These are phyloP conservation scores for Sitta europaea DNA, from an alignment of 2,113 vertebrate species.

Conservation along the genomic window DNA sequence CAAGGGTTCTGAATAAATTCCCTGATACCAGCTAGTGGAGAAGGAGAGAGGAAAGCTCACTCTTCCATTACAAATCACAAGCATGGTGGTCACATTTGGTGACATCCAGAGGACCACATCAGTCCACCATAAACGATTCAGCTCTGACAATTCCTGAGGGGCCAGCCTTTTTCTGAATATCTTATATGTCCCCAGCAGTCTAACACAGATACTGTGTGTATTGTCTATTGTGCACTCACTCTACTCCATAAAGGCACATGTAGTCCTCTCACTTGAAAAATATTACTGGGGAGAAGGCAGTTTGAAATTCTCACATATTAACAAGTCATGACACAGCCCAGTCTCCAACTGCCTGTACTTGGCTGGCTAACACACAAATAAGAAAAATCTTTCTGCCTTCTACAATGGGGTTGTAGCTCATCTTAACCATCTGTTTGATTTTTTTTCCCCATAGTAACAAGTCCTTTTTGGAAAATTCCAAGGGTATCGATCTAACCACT, in stretches of 20 bases:
- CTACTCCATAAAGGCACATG: background rate
- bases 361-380: slow-evolving; percentile 3
- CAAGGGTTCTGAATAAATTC: background rate
- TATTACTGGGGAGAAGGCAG: background rate
- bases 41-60: background rate
- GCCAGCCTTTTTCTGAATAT: background rate
- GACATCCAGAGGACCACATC: background rate
- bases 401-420: slow-evolving; percentile 15
- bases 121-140: background rate
- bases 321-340: slow-evolving; percentile 35
- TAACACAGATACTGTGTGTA: background rate
- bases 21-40: background rate
- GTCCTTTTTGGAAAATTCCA: background rate
- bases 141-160: background rate
- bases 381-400: background rate
- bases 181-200: background rate
- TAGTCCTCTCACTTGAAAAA: background rate
- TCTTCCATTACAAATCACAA: background rate
- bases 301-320: slow-evolving; percentile 24
- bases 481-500: background rate
- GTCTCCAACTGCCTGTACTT: background rate
- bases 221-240: background rate
- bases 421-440: background rate
- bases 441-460: background rate
- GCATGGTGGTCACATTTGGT: background rate